Evolutionary conservation across 2,113 vertebrate species (phyloP), one percentile per base, ranked within the genome.

Genomic region (Pongo pygmaeus): DNA sequence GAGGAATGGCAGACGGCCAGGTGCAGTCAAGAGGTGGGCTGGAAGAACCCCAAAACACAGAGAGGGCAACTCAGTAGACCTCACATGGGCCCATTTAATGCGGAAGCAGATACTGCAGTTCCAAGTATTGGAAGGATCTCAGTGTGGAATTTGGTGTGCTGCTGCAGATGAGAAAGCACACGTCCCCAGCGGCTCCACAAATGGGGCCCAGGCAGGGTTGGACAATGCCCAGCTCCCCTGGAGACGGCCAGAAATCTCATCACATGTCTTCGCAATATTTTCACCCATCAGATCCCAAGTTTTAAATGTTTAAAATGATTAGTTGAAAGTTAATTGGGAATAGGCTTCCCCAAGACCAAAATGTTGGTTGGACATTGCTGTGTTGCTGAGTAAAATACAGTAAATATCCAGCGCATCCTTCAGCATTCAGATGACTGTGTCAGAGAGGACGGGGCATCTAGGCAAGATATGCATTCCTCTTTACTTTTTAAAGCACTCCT

Each of bases 171-270:
- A 20, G 43, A 23, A 25, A 1, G 5, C 5, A 1, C 17, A 3
- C 6, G 9, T 8, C 35, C 6, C 2, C 6, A 3, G 22, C 0
- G 1, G 46, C 4, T 52, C 10, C 2, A 0, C 30, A 4, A 12
- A 59, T 1, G 38, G 16, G 12, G 1, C 14, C 27, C 2, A 40
- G 88, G 67, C 18, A 11, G 64, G 64, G 43, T 43, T 32, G 48
- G 8, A 20, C 1, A 0, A 0, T 0, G 5, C 30, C 1, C 1
- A 0, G 1, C 40, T 52, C 9, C 23, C 27, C 1, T 1, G 74
- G 6, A 20, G 50, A 35, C 4, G 11, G 46, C 94, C 64, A 5
- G 40, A 50, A 27, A 25, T 25, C 16, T 8, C 8, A 1, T 4
- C 46, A 6, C 0, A 0, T 0, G 4, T 8, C 23, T 13, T 8